phyloP scores from a whole-genome alignment of 2,888 invertebrate species.

The Augochlorella aurata region DNA sequence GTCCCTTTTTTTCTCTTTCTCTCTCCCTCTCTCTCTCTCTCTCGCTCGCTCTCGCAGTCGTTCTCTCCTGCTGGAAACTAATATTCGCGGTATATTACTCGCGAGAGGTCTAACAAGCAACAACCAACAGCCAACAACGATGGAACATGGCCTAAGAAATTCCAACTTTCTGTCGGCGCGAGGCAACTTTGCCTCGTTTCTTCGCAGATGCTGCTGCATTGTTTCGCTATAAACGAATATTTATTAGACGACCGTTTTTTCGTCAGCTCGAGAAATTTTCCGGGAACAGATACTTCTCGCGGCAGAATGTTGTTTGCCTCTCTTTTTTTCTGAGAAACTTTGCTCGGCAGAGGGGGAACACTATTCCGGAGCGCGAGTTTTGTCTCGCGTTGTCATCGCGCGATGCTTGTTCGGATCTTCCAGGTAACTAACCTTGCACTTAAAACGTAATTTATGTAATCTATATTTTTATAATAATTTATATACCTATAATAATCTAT shows the following conservation, averaged over 20 bases:
- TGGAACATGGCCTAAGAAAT: constrained; percentile 1
- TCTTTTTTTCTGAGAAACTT: neutral
- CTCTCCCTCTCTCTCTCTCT: neutral
- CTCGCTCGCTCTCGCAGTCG: neutral
- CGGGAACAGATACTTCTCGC: neutral
- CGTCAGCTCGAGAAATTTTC: neutral
- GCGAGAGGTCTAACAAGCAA: neutral
- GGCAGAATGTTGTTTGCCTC: too few relatives aligned
- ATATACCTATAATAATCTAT: too few relatives aligned
- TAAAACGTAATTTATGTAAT: too few relatives aligned
- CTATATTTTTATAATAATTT: too few relatives aligned
- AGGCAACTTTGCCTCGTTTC: neutral
- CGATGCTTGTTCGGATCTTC: neutral
- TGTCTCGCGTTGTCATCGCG: neutral
- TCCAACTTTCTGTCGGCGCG: constrained; percentile 5
- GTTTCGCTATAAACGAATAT: constrained; percentile 40
- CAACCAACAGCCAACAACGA: neutral
- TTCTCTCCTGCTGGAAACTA: neutral
- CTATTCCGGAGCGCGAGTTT: neutral
- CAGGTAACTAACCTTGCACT: too few relatives aligned
- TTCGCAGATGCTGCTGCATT: constrained; percentile 21
- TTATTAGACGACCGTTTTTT: constrained; percentile 12
- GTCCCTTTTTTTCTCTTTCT: neutral
- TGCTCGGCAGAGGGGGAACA: neutral
- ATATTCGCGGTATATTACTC: constrained; percentile 8